phyloP scores from a whole-genome alignment of 2,797 vertebrate genomes.

The Clarias pachynema region DNA sequence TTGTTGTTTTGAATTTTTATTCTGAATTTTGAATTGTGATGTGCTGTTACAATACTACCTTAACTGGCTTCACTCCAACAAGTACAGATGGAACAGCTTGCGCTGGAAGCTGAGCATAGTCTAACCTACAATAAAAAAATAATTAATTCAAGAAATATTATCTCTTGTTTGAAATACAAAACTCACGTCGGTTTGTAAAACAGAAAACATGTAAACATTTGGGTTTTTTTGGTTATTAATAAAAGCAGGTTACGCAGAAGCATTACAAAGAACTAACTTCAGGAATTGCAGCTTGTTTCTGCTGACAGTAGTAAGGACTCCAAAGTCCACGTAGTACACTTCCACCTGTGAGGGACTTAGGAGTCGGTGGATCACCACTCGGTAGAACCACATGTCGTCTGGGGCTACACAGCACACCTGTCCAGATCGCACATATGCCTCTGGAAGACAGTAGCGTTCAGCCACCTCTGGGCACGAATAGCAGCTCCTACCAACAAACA shows the following conservation, averaged over 20 bases:
- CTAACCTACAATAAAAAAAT: constrained; percentile 72
- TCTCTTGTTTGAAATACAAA: not conserved
- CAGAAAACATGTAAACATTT: not conserved
- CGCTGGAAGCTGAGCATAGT: constrained; percentile 86
- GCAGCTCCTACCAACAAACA: constrained; percentile 73
- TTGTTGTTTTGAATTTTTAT: not conserved
- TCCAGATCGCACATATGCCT: constrained; percentile 77
- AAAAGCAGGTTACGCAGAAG: not conserved
- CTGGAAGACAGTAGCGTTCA: constrained; percentile 81
- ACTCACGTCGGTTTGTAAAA: not conserved
- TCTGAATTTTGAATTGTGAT: not conserved
- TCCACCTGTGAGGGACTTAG: constrained; percentile 77
- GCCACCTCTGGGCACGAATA: constrained; percentile 83
- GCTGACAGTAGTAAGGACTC: constrained; percentile 74
- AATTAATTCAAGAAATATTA: not conserved
- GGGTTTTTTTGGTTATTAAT: not conserved
- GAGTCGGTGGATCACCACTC: constrained; percentile 83
- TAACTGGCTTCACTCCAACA: constrained; percentile 78
- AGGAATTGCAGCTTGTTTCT: constrained; percentile 85
- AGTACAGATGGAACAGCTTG: constrained; percentile 89
- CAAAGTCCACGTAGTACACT: constrained; percentile 90
- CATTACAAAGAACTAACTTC: constrained; percentile 77
- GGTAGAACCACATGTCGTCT: constrained; percentile 86
- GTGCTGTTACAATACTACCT: constrained; percentile 57
- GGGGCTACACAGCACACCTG: constrained; percentile 86